Evolutionary conservation across 2,113 vertebrate species (phyloP), one percentile per base, ranked within the genome.

Genomic region (Halichoerus grypus): DNA sequence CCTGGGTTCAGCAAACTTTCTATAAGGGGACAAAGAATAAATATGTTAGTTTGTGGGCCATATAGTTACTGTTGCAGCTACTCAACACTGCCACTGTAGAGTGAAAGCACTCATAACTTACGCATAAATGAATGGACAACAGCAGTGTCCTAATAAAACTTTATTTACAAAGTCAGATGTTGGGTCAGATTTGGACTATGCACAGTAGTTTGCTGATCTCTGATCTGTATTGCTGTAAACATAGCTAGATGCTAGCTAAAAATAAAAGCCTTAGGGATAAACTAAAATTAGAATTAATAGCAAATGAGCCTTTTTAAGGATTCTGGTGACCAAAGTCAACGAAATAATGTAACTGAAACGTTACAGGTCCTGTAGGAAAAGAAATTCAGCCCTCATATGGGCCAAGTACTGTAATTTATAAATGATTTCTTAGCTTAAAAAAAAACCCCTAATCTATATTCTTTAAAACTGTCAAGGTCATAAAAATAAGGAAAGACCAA

Each of bases 321-420:
- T 79, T 53, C 57, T 65, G 42, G 33, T 55, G 21, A 83, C 51
- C 42, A 74, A 89, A 87, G 55, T 95, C n/a, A 93, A 39, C 33
- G 72, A 81, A 97, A 87, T 82, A 79, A 77, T 72, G 63, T 84
- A 79, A 61, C 74, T 55, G 18, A 67, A 95, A 21, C 26, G 36
- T 89, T 77, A 9, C 13, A 86, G 46, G 7, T 72, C 31, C 76
- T 90, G 0, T 86, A 59, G 18, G 31, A 46, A 72, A 93, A 74
- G 36, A 88, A 94, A 94, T 42, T 22, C 28, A 89, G 46, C 18
- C 18, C 3, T 81, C 31, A 3, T 4, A 24, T 33, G 49, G 81
- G 82, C 67, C 39, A 63, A 81, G 8, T 57, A 5, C 33, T 71
- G 2, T 85, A 63, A 71, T 82, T 36, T 67, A 61, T 53, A 57